phyloP scores from a whole-genome alignment of 2,797 vertebrate species.

The Cyclura pinguis region DNA sequence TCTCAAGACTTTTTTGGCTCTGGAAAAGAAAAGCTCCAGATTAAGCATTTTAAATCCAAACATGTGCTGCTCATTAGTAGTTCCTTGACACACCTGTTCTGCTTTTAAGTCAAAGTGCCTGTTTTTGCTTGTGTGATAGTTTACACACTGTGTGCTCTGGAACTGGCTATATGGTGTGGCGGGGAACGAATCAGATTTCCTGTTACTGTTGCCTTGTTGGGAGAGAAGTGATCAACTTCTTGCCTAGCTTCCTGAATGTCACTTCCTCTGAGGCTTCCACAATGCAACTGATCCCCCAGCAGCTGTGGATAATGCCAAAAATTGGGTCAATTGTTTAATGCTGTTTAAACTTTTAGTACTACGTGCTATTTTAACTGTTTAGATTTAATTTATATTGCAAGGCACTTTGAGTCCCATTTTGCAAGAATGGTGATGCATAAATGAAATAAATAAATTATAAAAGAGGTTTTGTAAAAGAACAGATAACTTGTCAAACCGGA shows the following conservation, averaged over 20 bases:
- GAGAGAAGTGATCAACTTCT: background rate
- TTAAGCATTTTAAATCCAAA: constrained; percentile 58
- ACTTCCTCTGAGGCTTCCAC: background rate
- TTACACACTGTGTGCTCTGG: background rate
- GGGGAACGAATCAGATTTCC: background rate
- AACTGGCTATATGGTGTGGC: background rate
- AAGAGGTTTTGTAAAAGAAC: background rate
- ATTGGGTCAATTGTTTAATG: too few relatives aligned
- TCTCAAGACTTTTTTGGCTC: constrained; percentile 37
- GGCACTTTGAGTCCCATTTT: too few relatives aligned
- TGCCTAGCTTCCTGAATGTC: background rate
- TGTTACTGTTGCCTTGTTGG: background rate
- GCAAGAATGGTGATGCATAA: too few relatives aligned
- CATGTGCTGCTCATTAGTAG: constrained; percentile 58
- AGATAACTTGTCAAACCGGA: background rate
- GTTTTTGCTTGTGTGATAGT: background rate
- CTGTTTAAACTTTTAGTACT: too few relatives aligned
- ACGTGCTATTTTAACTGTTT: too few relatives aligned
- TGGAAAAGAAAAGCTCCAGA: constrained; percentile 48
- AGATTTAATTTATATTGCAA: too few relatives aligned
- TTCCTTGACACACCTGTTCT: constrained; percentile 50
- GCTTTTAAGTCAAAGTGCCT: background rate
- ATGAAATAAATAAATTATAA: background rate
- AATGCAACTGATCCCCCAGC: background rate
- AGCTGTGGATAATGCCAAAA: too few relatives aligned